Percentiles rank a stretch among this genome's conserved stretches.
phyloP scores from a whole-genome alignment of 2,797 vertebrate species.

The Naso thynnoides region DNA sequence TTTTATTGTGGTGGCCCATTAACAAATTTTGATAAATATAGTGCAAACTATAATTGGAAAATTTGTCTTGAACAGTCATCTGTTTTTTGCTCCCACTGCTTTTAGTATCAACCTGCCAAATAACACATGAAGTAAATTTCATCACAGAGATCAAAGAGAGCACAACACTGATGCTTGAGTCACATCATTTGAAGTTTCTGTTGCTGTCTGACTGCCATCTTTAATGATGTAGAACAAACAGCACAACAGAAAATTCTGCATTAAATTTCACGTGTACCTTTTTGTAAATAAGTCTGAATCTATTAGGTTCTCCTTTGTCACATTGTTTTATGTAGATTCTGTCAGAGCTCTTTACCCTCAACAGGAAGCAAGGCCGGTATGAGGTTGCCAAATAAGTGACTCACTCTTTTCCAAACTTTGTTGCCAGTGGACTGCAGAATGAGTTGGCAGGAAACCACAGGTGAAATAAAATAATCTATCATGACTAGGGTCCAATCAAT shows the following conservation, averaged over 20 bases:
- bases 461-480: neutral
- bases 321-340: constrained; percentile 6
- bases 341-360: neutral
- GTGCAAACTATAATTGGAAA: neutral
- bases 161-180: neutral
- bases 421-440: neutral
- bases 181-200: neutral
- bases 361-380: neutral
- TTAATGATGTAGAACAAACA: neutral
- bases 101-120: neutral
- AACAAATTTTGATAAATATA: constrained; percentile 3
- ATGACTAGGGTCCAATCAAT: neutral
- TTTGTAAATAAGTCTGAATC: neutral
- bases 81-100: neutral
- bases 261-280: neutral
- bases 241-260: neutral
- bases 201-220: neutral
- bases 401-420: neutral
- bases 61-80: neutral
- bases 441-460: neutral
- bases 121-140: neutral
- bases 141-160: neutral
- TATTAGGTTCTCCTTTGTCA: neutral
- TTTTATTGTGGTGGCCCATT: neutral
- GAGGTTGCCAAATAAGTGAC: neutral